Percentiles rank a stretch among this genome's conserved stretches.
phyloP scores from a whole-genome alignment of 2,888 invertebrate species.

The Cactoblastis cactorum region DNA sequence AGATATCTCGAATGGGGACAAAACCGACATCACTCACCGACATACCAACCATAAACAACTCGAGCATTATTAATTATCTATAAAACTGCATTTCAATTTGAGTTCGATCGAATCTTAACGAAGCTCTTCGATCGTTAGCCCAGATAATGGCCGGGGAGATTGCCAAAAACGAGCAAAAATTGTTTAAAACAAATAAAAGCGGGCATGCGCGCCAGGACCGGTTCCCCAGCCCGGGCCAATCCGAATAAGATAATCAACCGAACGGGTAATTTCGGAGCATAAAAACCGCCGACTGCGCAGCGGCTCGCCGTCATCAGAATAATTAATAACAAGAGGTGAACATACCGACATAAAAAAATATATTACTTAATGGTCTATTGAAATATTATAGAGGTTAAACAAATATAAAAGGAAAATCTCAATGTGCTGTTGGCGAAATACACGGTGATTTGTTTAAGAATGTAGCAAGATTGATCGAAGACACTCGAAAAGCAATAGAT shows the following conservation, averaged over 20 bases:
- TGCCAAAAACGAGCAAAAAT: slow-evolving; percentile 75
- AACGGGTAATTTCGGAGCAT: slow-evolving; percentile 61
- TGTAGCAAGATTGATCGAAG: slow-evolving; percentile 60
- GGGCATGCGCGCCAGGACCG: slow-evolving; percentile 62
- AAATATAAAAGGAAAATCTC: slow-evolving; percentile 17
- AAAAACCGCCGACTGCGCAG: slow-evolving; percentile 53
- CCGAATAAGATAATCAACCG: slow-evolving; percentile 73
- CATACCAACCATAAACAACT: slow-evolving; percentile 61
- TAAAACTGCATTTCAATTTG: slow-evolving; percentile 49
- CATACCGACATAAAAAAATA: slow-evolving; percentile 28
- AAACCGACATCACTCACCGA: slow-evolving; percentile 47
- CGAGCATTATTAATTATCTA: slow-evolving; percentile 38
- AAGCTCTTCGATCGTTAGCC: slow-evolving; percentile 67
- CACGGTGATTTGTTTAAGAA: slow-evolving; percentile 44
- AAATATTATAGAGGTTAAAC: slow-evolving; percentile 11
- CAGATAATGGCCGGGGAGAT: slow-evolving; percentile 68
- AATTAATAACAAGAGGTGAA: slow-evolving; percentile 61
- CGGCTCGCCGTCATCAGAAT: slow-evolving; percentile 48
- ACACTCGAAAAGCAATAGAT: slow-evolving; percentile 41
- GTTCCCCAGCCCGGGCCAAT: slow-evolving; percentile 53
- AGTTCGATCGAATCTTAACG: slow-evolving; percentile 68
- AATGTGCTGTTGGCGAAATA: slow-evolving; percentile 42
- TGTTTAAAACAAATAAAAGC: slow-evolving; percentile 74
- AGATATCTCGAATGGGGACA: slow-evolving; percentile 63
- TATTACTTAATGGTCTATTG: slow-evolving; percentile 13